Conservation (phyloP, 2,113 vertebrate genomes). For the Bungarus multicinctus region DNA sequence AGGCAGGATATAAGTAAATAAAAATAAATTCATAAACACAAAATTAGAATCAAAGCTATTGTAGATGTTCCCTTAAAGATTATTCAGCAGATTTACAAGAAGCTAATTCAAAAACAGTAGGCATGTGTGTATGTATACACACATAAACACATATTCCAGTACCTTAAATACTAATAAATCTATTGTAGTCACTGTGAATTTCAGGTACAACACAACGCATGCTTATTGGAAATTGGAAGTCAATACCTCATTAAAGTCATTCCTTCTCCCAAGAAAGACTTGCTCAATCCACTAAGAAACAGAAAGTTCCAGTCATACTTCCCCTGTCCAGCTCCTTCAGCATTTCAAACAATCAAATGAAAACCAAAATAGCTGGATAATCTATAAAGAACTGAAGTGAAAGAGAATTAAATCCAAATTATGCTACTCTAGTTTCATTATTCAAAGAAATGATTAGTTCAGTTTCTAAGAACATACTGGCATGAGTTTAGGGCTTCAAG, state of each 20-base stretch:
- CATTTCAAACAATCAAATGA: not conserved
- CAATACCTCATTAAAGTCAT: not conserved
- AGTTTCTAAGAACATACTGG: not conserved
- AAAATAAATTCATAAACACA: too few species aligned
- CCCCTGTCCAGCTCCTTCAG: not conserved
- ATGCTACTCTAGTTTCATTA: not conserved
- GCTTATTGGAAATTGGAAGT: not conserved
- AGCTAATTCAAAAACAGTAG: not conserved
- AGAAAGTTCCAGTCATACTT: not conserved
- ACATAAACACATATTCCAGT: too few species aligned
- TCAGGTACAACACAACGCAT: not conserved
- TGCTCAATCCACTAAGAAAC: not conserved
- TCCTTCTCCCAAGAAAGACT: not conserved
- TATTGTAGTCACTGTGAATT: not conserved
- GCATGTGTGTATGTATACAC: not conserved
- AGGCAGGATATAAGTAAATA: too few species aligned
- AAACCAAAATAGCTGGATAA: not conserved
- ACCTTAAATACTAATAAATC: not conserved
- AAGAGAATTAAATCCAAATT: not conserved
- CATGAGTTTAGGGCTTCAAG: not conserved
- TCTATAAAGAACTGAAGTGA: not conserved
- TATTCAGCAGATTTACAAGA: not conserved
- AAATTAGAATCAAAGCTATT: not conserved
- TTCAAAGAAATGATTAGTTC: not conserved
- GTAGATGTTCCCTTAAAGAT: not conserved